Conservation (phyloP, 2,888 invertebrate species). For the Spisula solida region DNA sequence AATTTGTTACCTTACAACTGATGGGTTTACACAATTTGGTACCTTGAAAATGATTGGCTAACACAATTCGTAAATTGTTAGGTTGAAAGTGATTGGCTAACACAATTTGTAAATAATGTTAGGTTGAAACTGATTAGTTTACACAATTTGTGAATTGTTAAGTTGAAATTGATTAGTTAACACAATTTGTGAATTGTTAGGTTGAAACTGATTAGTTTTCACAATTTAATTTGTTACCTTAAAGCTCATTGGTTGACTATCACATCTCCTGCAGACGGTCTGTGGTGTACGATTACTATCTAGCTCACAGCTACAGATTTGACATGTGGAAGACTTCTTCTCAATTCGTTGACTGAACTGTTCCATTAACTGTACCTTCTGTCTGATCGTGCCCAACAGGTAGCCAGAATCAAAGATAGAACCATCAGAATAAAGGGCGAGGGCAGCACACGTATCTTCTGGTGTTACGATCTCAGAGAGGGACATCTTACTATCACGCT, state of each 20-base stretch:
- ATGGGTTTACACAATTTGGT: too few species aligned
- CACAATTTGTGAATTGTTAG: too few species aligned
- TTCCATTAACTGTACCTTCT: slow-evolving; percentile 85
- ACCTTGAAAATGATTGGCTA: too few species aligned
- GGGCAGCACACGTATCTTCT: slow-evolving; percentile 90
- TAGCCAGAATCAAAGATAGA: slow-evolving; percentile 90
- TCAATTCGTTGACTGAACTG: slow-evolving; percentile 86
- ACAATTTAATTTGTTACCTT: slow-evolving; percentile 40
- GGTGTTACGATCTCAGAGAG: slow-evolving; percentile 79
- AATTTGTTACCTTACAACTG: too few species aligned
- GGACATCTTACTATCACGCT: not conserved
- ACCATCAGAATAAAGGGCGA: slow-evolving; percentile 91
- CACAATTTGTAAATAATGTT: too few species aligned
- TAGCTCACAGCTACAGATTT: slow-evolving; percentile 87
- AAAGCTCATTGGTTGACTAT: slow-evolving; percentile 57
- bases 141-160: too few species aligned
- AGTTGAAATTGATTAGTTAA: too few species aligned
- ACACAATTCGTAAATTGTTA: too few species aligned
- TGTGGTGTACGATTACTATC: slow-evolving; percentile 87
- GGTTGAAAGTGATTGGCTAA: too few species aligned
- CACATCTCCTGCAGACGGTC: slow-evolving; percentile 85
- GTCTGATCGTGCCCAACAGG: slow-evolving; percentile 70
- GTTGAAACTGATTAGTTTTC: too few species aligned
- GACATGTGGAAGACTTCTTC: slow-evolving; percentile 86
- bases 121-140: too few species aligned